Percentiles rank a stretch among this genome's conserved stretches.
Evolutionary conservation across 2,113 vertebrate genomes (phyloP).

Genomic region (Ailurus styani): DNA sequence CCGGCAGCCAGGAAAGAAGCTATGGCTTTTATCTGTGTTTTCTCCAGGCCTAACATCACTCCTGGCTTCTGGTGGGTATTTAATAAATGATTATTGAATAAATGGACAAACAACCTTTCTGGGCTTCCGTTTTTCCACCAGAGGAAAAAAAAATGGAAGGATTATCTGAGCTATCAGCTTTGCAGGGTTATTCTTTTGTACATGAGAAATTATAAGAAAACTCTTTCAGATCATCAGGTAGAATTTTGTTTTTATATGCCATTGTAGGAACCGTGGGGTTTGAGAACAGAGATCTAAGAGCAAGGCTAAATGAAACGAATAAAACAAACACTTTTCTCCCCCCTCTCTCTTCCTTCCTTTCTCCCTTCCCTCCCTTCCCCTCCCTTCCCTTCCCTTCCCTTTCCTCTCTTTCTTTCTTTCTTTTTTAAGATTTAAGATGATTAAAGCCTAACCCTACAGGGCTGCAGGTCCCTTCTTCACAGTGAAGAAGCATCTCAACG

Average conservation of each 20-base stretch:
- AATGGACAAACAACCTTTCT: neutral
- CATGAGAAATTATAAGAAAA: neutral
- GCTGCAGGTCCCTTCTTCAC: neutral
- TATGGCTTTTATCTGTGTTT: neutral
- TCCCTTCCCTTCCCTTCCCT: neutral
- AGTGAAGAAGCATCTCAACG: neutral
- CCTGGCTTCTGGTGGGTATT: neutral
- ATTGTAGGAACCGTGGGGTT: constrained; percentile 12
- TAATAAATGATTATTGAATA: neutral
- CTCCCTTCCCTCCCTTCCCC: neutral
- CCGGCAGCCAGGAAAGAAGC: neutral
- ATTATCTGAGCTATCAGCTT: constrained; percentile 24
- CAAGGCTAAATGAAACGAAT: neutral
- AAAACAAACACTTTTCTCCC: neutral
- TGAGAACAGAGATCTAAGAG: constrained; percentile 14
- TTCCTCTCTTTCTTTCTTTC: neutral
- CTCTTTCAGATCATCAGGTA: neutral
- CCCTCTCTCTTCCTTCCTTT: neutral
- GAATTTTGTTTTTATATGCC: neutral
- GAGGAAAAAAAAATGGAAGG: neutral
- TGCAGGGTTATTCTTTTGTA: neutral
- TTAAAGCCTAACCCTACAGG: neutral
- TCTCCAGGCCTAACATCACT: neutral
- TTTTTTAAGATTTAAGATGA: neutral
- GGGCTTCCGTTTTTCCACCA: constrained; percentile 12